phyloP scores from a whole-genome alignment of 2,797 vertebrate genomes.

The Pyrocephalus nanus region DNA sequence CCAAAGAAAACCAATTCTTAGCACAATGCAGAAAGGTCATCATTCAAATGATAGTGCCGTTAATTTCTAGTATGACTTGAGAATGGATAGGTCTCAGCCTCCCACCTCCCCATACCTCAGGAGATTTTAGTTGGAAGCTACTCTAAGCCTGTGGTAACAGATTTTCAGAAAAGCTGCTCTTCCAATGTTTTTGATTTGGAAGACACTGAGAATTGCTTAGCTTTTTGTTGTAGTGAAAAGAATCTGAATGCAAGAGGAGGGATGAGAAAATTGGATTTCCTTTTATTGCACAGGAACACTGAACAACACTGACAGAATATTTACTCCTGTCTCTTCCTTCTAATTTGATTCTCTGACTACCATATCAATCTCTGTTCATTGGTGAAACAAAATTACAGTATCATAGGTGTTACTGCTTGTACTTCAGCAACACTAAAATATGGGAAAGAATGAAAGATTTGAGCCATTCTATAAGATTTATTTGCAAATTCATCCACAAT shows the following conservation, averaged over 20 bases:
- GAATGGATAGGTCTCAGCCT: not conserved
- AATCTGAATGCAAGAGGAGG: not conserved
- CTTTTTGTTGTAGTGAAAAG: not conserved
- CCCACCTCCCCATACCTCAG: not conserved
- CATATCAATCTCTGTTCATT: slow-evolving; percentile 8
- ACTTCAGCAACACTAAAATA: not conserved
- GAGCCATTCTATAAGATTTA: not conserved
- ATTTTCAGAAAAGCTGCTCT: not conserved
- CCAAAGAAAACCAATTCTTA: not conserved
- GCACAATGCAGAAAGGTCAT: not conserved
- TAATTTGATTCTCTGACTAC: slow-evolving; percentile 29
- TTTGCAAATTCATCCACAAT: not conserved
- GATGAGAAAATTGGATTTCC: slow-evolving; percentile 19
- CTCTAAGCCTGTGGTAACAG: not conserved
- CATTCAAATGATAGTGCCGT: not conserved
- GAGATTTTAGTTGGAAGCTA: not conserved
- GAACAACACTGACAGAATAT: slow-evolving; percentile 5
- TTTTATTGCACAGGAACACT: slow-evolving; percentile 27
- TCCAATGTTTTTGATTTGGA: not conserved
- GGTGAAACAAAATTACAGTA: slow-evolving; percentile 4
- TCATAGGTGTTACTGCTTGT: not conserved
- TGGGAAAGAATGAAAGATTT: not conserved
- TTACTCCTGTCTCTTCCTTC: slow-evolving; percentile 27
- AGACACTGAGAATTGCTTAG: not conserved
- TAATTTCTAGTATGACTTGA: not conserved